These are phyloP conservation scores for Penaeus chinensis DNA, from an alignment of 1,140 invertebrate genomes.

Conservation along the genomic window DNA sequence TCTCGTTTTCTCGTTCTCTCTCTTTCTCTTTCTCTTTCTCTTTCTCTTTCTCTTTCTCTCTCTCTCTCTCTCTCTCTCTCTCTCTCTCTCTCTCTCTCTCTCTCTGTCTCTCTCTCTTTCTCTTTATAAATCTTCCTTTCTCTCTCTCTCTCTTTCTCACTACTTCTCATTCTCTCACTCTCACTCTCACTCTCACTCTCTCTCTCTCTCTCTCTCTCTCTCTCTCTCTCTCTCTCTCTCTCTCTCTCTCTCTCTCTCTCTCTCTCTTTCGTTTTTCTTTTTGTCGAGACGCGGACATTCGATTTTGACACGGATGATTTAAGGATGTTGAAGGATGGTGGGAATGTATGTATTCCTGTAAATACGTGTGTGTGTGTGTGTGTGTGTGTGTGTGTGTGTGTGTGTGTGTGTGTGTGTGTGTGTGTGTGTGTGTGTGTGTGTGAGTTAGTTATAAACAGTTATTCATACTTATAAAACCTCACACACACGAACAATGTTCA, in stretches of 20 bases:
- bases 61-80: neutral
- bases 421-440: too few species aligned
- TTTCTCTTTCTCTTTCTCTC: neutral
- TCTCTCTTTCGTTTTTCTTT: neutral
- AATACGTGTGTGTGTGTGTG: too few species aligned
- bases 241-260: neutral
- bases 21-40: neutral
- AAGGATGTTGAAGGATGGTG: too few species aligned
- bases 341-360: too few species aligned
- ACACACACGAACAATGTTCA: too few species aligned
- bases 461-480: too few species aligned
- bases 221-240: neutral
- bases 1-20: neutral
- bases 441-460: too few species aligned
- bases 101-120: constrained; percentile 6
- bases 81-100: neutral
- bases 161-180: too few species aligned
- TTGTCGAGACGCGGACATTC: neutral
- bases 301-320: too few species aligned
- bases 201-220: constrained; percentile 11
- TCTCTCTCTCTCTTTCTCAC: neutral
- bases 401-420: too few species aligned
- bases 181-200: neutral
- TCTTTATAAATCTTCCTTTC: neutral
- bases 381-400: too few species aligned